Conservation (phyloP, 1,140 invertebrate genomes). For the Pseudomyrmex flavicornis region DNA sequence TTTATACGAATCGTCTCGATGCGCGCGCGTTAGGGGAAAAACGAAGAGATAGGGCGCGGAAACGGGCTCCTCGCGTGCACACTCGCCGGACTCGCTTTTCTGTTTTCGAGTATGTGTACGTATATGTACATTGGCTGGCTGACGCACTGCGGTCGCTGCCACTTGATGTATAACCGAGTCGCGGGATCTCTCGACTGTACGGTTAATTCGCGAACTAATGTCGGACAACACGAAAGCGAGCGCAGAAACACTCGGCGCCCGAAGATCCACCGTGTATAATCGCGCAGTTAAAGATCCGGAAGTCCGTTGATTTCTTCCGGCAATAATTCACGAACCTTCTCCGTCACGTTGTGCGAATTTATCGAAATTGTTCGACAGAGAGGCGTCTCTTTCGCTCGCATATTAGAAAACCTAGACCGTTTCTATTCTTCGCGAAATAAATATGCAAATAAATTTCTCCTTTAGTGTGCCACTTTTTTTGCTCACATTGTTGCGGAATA, state of each 20-base stretch:
- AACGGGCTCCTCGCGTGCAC: constrained; percentile 29
- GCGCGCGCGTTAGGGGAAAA: not conserved
- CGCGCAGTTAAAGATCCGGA: not conserved
- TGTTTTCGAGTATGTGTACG: constrained; percentile 24
- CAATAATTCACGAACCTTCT: not conserved
- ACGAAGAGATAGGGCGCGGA: not conserved
- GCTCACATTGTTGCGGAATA: not conserved
- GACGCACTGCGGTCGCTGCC: constrained; percentile 43
- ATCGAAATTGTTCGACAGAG: not conserved
- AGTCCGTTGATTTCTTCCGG: not conserved
- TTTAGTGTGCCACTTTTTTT: not conserved
- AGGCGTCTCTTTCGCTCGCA: no score
- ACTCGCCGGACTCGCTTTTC: not conserved
- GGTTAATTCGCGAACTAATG: constrained; percentile 5
- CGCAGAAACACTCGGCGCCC: not conserved
- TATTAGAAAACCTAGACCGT: not conserved
- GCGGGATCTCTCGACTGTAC: not conserved
- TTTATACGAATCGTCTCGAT: constrained; percentile 2
- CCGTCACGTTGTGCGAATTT: not conserved
- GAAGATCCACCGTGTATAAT: not conserved
- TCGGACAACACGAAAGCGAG: constrained; percentile 10
- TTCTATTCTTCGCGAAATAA: not conserved
- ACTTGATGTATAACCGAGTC: constrained; percentile 50
- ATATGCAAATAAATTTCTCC: not conserved
- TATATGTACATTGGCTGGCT: not conserved